These are phyloP conservation scores for Buphagus erythrorhynchus DNA, from an alignment of 2,797 vertebrate species.

Conservation along the genomic window DNA sequence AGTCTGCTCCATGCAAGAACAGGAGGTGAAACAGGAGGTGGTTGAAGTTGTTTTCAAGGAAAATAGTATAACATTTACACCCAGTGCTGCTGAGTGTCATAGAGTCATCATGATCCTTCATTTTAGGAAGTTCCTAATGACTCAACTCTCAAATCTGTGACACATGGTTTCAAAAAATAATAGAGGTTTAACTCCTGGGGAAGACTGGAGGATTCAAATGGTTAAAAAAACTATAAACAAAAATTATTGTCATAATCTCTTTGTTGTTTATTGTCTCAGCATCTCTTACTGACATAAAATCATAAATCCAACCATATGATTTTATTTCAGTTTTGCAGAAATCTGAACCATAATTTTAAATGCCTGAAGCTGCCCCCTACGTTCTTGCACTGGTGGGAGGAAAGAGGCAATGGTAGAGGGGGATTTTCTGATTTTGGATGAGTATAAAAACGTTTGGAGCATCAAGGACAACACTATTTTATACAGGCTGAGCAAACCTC, in stretches of 20 bases:
- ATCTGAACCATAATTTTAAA: background rate
- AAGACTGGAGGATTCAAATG: background rate
- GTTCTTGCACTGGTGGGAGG: background rate
- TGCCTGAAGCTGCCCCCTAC: rapidly evolving
- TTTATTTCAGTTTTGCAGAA: background rate
- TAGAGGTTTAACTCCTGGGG: background rate
- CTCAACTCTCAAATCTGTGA: background rate
- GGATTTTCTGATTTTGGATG: background rate
- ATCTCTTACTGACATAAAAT: background rate
- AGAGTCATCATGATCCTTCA: background rate
- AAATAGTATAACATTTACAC: too few relatives aligned
- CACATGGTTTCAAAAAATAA: background rate
- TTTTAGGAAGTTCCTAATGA: background rate
- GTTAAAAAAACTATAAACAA: background rate
- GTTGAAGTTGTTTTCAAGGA: background rate
- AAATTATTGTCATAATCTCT: background rate
- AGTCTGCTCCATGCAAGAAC: background rate
- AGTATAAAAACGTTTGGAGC: background rate
- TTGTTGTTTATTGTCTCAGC: background rate
- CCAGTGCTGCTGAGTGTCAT: background rate
- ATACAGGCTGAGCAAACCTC: background rate
- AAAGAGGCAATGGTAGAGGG: background rate
- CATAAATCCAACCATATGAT: background rate
- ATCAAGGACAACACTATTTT: background rate
- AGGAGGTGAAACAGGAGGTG: background rate